Evolutionary conservation across 2,113 vertebrate species (phyloP).

Genomic region (Ellobius talpinus): DNA sequence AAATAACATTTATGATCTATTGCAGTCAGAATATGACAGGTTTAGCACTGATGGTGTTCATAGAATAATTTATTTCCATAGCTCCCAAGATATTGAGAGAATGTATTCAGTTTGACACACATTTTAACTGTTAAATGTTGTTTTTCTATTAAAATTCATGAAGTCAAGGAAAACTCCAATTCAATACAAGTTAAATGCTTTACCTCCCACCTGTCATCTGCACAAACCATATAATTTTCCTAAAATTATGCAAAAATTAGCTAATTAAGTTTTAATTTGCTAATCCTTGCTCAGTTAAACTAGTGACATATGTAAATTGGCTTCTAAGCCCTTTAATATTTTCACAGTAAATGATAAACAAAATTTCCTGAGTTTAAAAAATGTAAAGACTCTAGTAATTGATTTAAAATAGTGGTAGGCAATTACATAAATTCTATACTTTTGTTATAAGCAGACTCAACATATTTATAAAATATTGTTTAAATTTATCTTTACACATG

Average conservation of each 20-base stretch:
- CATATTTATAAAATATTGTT: constrained; percentile 38
- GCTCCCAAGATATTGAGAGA: constrained; percentile 52
- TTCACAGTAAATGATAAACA: constrained; percentile 84
- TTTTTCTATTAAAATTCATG: constrained; percentile 78
- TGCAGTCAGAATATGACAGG: constrained; percentile 40
- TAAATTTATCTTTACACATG: not conserved
- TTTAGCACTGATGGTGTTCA: constrained; percentile 42
- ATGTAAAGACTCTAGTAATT: constrained; percentile 75
- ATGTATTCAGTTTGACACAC: constrained; percentile 70
- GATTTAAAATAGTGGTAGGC: constrained; percentile 63
- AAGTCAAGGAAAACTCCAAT: constrained; percentile 82
- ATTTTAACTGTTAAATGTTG: constrained; percentile 79
- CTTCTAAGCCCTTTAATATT: constrained; percentile 81
- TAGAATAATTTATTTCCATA: constrained; percentile 73
- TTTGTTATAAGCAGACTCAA: constrained; percentile 35
- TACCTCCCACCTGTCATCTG: constrained; percentile 79
- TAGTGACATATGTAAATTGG: constrained; percentile 84
- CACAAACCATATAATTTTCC: constrained; percentile 83
- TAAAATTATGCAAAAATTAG: constrained; percentile 84
- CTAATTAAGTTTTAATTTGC: constrained; percentile 86
- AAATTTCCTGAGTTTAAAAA: constrained; percentile 78
- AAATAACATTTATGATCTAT: not conserved
- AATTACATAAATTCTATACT: constrained; percentile 56
- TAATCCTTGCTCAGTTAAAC: constrained; percentile 83
- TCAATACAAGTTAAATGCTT: constrained; percentile 74